A percentile compares a stretch with the other conserved stretches of the same genome.
Evolutionary conservation across 2,797 vertebrate species (phyloP).

Genomic region (Argentina silus): DNA sequence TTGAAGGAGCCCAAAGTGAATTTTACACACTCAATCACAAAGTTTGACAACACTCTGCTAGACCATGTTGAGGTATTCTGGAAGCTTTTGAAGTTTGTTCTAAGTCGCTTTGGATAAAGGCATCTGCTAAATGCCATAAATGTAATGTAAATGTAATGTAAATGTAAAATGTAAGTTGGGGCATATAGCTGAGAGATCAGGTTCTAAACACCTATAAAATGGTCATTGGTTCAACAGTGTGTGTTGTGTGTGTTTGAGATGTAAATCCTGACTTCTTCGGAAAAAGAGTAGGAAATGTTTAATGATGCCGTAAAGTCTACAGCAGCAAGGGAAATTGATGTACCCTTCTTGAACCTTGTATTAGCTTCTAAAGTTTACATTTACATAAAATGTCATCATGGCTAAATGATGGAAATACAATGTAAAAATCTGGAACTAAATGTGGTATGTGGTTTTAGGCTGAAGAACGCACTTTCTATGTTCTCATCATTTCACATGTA

Average conservation of each 20-base stretch:
- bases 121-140: too few relatives aligned
- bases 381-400: too few relatives aligned
- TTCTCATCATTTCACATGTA: neutral
- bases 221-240: neutral
- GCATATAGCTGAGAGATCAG: constrained; percentile 20
- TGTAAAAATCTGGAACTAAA: neutral
- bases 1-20: constrained; percentile 43
- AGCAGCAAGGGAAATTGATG: too few relatives aligned
- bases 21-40: constrained; percentile 34
- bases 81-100: constrained; percentile 44
- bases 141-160: too few relatives aligned
- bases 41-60: constrained; percentile 28
- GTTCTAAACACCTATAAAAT: neutral
- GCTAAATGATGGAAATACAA: too few relatives aligned
- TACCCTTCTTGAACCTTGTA: too few relatives aligned
- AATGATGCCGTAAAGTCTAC: neutral
- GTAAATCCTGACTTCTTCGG: too few relatives aligned
- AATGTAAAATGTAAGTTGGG: too few relatives aligned
- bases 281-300: neutral
- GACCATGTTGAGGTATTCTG: constrained; percentile 17
- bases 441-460: neutral
- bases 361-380: too few relatives aligned
- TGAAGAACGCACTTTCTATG: neutral
- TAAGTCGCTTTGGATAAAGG: too few relatives aligned
- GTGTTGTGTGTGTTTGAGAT: neutral